Evolutionary conservation across 2,888 invertebrate genomes (phyloP).

Genomic region (Drosophila quasianomalipes): DNA sequence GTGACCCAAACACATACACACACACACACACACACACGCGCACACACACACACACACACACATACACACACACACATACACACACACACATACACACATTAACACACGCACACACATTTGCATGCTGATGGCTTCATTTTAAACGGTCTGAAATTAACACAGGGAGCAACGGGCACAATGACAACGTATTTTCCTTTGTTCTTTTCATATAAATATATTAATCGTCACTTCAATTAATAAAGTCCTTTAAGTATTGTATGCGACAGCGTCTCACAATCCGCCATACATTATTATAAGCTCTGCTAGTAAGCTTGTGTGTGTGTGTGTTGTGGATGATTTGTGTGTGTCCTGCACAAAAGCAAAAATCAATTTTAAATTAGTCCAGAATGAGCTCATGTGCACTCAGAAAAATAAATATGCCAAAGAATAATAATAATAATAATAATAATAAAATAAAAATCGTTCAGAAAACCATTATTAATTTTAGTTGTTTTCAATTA

Average conservation of each 20-base stretch:
- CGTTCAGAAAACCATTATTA: not conserved
- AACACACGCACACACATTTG: slow-evolving; percentile 20
- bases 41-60: slow-evolving; percentile 19
- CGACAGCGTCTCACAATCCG: not conserved
- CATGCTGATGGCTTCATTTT: slow-evolving; percentile 47
- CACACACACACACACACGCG: slow-evolving; percentile 14
- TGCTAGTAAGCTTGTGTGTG: not conserved
- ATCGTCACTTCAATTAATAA: slow-evolving; percentile 55
- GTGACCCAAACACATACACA: slow-evolving; percentile 16
- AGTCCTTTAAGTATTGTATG: slow-evolving; percentile 23
- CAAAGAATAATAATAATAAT: rapidly evolving
- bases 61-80: slow-evolving; percentile 13
- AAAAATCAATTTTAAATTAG: slow-evolving; percentile 76
- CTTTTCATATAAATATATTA: slow-evolving; percentile 53
- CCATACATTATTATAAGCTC: slow-evolving; percentile 10
- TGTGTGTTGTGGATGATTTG: not conserved
- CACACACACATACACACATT: slow-evolving; percentile 15
- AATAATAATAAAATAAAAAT: not conserved
- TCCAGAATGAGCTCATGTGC: slow-evolving; percentile 75
- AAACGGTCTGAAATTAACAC: slow-evolving; percentile 32
- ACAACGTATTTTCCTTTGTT: slow-evolving; percentile 38
- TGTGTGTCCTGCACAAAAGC: slow-evolving; percentile 10
- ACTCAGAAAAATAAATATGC: not conserved
- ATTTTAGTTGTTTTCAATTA: not conserved
- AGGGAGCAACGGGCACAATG: slow-evolving; percentile 15